Base-by-base conservation (phyloP, 2,888 invertebrate species). In the Seira sanloemensis region DNA sequence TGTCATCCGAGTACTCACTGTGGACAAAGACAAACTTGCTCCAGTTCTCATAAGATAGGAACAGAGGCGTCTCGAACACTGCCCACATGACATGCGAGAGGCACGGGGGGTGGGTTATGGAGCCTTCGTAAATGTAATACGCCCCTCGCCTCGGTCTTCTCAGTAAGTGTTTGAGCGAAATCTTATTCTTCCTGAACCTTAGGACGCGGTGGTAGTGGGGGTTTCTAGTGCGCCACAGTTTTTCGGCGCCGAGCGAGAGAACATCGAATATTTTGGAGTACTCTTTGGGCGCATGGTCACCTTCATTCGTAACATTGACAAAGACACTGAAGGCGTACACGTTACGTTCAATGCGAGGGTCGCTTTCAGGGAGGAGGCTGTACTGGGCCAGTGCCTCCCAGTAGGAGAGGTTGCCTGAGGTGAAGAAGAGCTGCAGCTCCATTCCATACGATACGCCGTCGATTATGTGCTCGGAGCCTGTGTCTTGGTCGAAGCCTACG, bases 341-440 rank as follows among this genome's bases (percentile, higher is more conserved):
- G 1, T 37, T 58, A 2, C 26, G 1, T 16, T 54, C 72, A 25
- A 72, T 50, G 18, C 12, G 7, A 2, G 62, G 21, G 21, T 62
- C 23, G 21, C 1, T 5, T 5, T 62, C 19, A 2, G 2, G 19
- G 21, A 62, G 19, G 1, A 46, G 18, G n/a, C 72, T 71, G 62
- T 78, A 78, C 5, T 23, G 24, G 4, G 71, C 58, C 21, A 78
- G 65, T n/a, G 21, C 18, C 26, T 78, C 62, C 78, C 78, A 78
- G 21, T 78, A 78, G 2, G 69, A 19, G 2, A 23, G 9, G 9
- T 62, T 58, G 9, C 72, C 72, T 0, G 65, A 46, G 16, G 72
- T 72, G 23, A 78, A 78, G 27, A 25, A 78, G 12, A 78, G 66
- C 27, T 78, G 78, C 0, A 72, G 4, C 21, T 78, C 78, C 78